These are phyloP conservation scores for Drosophila tsacasi DNA, from an alignment of 1,140 invertebrate species.

Conservation along the genomic window DNA sequence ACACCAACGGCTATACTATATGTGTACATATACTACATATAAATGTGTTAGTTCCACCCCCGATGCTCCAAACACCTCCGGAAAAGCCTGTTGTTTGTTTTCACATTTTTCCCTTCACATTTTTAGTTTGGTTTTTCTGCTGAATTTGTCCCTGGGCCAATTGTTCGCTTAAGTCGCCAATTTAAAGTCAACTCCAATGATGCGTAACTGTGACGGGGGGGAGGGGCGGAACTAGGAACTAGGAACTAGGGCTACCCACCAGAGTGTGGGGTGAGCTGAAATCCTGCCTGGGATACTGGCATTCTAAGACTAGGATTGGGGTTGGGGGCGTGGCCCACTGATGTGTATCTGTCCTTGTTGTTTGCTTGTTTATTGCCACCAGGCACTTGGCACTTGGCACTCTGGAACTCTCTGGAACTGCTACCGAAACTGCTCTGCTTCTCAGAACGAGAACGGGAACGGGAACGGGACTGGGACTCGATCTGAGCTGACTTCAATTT, in stretches of 20 bases:
- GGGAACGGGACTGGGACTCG: background rate
- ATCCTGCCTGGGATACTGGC: too few species aligned
- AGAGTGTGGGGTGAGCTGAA: background rate
- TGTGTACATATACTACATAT: background rate
- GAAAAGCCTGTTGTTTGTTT: slow-evolving; percentile 48
- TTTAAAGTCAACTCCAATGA: slow-evolving; percentile 62
- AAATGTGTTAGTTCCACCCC: slow-evolving; percentile 11
- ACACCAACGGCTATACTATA: slow-evolving; percentile 11
- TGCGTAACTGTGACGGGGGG: slow-evolving; percentile 32
- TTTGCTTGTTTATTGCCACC: slow-evolving; percentile 67
- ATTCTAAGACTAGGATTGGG: background rate
- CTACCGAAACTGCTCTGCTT: slow-evolving; percentile 17
- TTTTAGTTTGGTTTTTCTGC: slow-evolving; percentile 30
- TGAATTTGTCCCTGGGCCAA: slow-evolving; percentile 29
- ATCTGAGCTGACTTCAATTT: slow-evolving; percentile 62
- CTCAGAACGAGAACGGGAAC: background rate
- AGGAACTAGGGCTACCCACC: background rate
- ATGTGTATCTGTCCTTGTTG: slow-evolving; percentile 53
- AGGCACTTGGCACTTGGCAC: slow-evolving; percentile 48
- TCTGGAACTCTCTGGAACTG: slow-evolving; percentile 22
- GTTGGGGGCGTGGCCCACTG: slow-evolving; percentile 22
- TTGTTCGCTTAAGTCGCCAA: slow-evolving; percentile 55
- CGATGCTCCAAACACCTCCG: slow-evolving; percentile 15
- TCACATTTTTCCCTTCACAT: slow-evolving; percentile 30
- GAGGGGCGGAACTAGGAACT: too few species aligned